phyloP scores from a whole-genome alignment of 2,797 vertebrate species.

The Urosaurus nigricauda region DNA sequence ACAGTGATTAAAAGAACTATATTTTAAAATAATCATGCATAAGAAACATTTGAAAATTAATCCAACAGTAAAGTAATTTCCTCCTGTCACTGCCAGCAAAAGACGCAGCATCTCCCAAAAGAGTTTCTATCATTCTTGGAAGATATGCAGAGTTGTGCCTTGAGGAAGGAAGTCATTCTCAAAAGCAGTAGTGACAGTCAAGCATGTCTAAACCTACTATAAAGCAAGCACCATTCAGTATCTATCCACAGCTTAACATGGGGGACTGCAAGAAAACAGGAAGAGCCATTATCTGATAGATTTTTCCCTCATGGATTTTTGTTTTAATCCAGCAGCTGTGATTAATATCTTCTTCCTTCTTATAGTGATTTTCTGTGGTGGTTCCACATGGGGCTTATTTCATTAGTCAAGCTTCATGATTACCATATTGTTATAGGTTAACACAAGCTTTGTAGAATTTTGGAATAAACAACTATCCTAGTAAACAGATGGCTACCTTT shows the following conservation, averaged over 20 bases:
- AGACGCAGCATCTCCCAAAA: neutral
- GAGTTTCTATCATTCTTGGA: neutral
- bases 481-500: no score
- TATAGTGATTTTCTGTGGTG: neutral
- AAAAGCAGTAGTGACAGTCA: neutral
- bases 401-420: neutral
- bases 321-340: neutral
- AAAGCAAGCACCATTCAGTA: neutral
- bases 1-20: neutral
- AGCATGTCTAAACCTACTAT: neutral
- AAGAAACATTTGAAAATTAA: neutral
- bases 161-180: neutral
- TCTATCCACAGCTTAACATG: neutral
- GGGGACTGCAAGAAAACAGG: neutral
- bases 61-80: neutral
- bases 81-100: neutral
- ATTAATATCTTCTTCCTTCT: neutral
- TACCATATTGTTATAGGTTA: slow-evolving; percentile 19
- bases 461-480: slow-evolving; percentile 38
- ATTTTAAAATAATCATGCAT: neutral
- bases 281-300: neutral
- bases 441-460: slow-evolving; percentile 47
- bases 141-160: neutral
- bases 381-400: neutral
- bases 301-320: neutral